Conservation (phyloP, 2,888 invertebrate genomes). For the Mactromeris polynyma region DNA sequence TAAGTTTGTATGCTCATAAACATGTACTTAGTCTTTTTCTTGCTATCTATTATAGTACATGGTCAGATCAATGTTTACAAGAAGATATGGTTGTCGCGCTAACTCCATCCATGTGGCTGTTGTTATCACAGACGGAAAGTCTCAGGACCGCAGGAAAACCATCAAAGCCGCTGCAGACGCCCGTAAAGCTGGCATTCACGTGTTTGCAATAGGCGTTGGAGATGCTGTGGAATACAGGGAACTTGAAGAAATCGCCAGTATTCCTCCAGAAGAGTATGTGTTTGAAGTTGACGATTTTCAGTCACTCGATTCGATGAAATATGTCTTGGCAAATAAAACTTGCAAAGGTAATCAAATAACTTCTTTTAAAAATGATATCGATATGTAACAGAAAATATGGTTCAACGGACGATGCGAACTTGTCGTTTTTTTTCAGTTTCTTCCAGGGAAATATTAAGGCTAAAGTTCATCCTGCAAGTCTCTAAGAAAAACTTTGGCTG, state of each 20-base stretch:
- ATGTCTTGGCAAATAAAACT: conserved; percentile 59
- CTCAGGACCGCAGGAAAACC: conserved; percentile 63
- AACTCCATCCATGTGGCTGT: conserved; percentile 69
- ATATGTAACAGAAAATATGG: no score
- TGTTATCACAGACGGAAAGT: conserved; percentile 74
- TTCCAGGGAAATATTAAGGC: no score
- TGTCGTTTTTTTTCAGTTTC: no score
- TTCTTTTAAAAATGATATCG: no score
- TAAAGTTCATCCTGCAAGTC: no score
- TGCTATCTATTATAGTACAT: conserved; percentile 43
- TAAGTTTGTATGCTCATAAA: no score
- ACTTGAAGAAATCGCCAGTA: conserved; percentile 58
- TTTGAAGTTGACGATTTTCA: conserved; percentile 59
- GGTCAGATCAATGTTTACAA: conserved; percentile 70
- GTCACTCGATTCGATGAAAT: conserved; percentile 57
- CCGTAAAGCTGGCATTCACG: conserved; percentile 63
- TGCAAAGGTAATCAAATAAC: conserved; percentile 47
- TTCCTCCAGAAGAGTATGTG: conserved; percentile 57
- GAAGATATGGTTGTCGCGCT: conserved; percentile 64
- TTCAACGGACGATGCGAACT: no score
- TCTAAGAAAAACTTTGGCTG: no score
- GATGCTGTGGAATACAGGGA: conserved; percentile 60
- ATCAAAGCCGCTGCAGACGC: conserved; percentile 60
- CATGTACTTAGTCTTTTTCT: neutral
- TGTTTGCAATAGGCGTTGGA: conserved; percentile 76